Conservation (phyloP, 2,797 vertebrate genomes). For the Acipenser oxyrinchus region DNA sequence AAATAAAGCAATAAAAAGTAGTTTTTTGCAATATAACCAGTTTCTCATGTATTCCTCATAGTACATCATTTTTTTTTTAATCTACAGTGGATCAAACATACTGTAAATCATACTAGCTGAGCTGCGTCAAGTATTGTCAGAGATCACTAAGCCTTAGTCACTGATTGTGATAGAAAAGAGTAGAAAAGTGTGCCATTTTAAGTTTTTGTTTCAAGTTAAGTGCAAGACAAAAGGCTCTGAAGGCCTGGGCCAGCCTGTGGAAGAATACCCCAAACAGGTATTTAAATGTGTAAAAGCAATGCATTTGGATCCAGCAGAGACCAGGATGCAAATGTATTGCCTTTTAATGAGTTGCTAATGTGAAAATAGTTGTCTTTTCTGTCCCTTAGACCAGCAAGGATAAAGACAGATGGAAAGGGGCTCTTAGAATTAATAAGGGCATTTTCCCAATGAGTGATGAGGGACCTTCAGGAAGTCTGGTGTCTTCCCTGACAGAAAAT, state of each 20-base stretch:
- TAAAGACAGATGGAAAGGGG: slow-evolving; percentile 54
- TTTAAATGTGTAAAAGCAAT: slow-evolving; percentile 55
- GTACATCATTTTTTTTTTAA: too few relatives aligned
- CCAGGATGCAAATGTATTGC: slow-evolving; percentile 21
- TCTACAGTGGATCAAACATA: too few relatives aligned
- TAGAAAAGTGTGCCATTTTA: slow-evolving; percentile 35
- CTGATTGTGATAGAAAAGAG: neutral
- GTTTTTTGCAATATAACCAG: too few relatives aligned
- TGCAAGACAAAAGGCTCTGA: neutral
- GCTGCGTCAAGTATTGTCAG: too few relatives aligned
- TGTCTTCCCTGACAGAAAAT: slow-evolving; percentile 21
- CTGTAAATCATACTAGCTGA: too few relatives aligned
- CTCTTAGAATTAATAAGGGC: slow-evolving; percentile 24
- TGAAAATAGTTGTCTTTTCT: slow-evolving; percentile 54
- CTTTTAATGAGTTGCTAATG: slow-evolving; percentile 61
- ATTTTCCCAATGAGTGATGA: slow-evolving; percentile 20
- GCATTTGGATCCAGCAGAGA: slow-evolving; percentile 53
- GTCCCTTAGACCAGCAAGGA: slow-evolving; percentile 32
- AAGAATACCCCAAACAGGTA: slow-evolving; percentile 43
- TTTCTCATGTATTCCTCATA: too few relatives aligned
- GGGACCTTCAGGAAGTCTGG: slow-evolving; percentile 22
- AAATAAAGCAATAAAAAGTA: too few relatives aligned
- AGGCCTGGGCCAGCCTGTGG: slow-evolving; percentile 27
- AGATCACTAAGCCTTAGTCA: too few relatives aligned
- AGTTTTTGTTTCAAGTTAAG: slow-evolving; percentile 21